Percentiles rank a stretch among this genome's conserved stretches.
phyloP scores from a whole-genome alignment of 2,113 vertebrate genomes.

The Zosterops japonicus region DNA sequence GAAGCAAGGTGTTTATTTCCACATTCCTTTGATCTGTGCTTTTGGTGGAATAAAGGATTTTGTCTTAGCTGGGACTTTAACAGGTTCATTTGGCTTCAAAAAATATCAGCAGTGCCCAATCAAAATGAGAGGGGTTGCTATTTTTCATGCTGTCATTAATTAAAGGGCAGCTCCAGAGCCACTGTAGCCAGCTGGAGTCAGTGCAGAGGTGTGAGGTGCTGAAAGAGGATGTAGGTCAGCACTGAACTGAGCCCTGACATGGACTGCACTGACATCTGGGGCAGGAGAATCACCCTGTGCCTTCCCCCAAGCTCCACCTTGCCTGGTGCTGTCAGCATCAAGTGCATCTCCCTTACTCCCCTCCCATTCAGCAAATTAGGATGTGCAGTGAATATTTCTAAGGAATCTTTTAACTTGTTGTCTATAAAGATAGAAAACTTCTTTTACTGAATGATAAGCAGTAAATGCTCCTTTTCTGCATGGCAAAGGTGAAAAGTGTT shows the following conservation, averaged over 20 bases:
- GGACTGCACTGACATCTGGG: background rate
- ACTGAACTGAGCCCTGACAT: accelerated
- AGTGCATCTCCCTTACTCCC: background rate
- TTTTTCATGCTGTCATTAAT: background rate
- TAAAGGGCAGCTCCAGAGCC: background rate
- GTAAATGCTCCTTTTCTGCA: background rate
- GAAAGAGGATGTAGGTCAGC: background rate
- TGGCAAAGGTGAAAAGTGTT: background rate
- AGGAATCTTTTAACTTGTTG: background rate
- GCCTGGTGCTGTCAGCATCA: background rate
- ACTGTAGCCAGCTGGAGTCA: background rate
- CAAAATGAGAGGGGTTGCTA: background rate
- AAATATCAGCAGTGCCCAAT: background rate
- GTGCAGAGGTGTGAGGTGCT: background rate
- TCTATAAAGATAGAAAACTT: background rate
- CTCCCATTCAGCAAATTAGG: background rate
- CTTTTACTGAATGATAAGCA: background rate
- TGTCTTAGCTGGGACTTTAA: background rate
- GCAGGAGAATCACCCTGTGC: background rate
- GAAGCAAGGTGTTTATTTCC: background rate
- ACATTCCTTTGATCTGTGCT: background rate
- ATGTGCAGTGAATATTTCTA: background rate
- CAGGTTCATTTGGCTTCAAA: background rate
- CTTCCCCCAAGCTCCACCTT: background rate
- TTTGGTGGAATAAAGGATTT: background rate